Evolutionary conservation across 2,113 vertebrate species (phyloP), one percentile per base, ranked within the genome.

Genomic region (Alectura lathami): DNA sequence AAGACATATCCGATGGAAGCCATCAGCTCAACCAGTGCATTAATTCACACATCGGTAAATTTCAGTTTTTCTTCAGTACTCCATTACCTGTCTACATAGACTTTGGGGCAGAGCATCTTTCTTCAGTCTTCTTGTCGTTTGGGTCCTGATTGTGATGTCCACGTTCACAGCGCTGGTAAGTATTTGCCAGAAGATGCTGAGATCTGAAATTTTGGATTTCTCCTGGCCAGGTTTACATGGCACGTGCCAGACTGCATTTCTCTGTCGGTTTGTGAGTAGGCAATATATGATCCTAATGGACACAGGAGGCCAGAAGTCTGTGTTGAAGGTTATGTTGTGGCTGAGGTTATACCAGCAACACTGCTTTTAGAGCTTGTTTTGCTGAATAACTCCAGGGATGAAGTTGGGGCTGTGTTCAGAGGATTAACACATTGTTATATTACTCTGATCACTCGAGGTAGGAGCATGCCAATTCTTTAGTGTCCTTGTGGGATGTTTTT

Each of bases 401-500:
- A 82, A 56, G 86, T 87, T 53, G 51, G 53, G 69, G 43, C 57
- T 64, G 22, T 63, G 69, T 34, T 79, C 38, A 84, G 60, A 47
- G 72, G 76, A 86, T 45, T 69, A 77, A 66, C 0, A 2, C 8
- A 2, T 9, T 24, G n/a, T 54, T 82, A 21, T 4, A 12, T 69
- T 92, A 88, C 50, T 47, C 64, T 43, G 66, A 64, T 32, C 2
- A 3, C 38, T 10, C 86, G 68, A 13, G 50, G 38, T 5, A 54
- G 91, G 73, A 92, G 51, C 86, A 54, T 79, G 91, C 91, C 84
- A 85, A 4, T 87, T 87, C 89, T 89, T 91, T 75, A 78, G 43
- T 13, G 16, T 84, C 69, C 81, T 91, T 95, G 78, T 82, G 53
- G 57, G 84, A 54, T 73, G 53, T 76, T 92, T 93, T 96, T 79